Evolutionary conservation across 2,888 invertebrate species (phyloP).

Genomic region (Phyto melanocephala): DNA sequence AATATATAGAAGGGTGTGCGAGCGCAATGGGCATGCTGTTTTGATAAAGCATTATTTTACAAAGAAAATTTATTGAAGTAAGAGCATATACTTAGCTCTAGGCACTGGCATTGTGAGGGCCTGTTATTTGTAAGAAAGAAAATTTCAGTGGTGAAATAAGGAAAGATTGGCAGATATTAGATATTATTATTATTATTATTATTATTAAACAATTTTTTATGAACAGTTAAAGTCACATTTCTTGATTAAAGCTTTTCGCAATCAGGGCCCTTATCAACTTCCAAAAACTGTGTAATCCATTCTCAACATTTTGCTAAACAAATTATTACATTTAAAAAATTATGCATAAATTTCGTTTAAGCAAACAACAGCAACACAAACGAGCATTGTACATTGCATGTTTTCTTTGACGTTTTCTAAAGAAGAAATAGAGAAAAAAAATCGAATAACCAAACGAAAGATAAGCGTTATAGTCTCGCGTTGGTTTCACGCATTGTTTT

Average conservation of each 20-base stretch:
- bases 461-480: conserved; percentile 55
- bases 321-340: conserved; percentile 60
- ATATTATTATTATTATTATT: no score
- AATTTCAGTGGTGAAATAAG: no score
- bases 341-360: conserved; percentile 59
- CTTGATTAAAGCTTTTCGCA: no score
- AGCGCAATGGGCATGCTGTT: conserved; percentile 20
- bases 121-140: no score
- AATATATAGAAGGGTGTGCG: conserved; percentile 53
- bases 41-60: neutral
- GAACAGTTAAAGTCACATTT: no score
- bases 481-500: conserved; percentile 65
- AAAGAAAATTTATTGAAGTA: neutral
- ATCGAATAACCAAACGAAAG: neutral
- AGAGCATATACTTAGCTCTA: neutral
- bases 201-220: no score
- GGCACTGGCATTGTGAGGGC: no score
- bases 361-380: neutral
- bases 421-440: conserved; percentile 8
- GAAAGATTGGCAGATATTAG: no score
- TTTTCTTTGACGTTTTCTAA: conserved; percentile 8
- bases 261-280: neutral
- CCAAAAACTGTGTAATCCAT: neutral
- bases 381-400: conserved; percentile 29
- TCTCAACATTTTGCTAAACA: conserved; percentile 19